These are phyloP conservation scores for Sinotaia quadrata DNA, from an alignment of 2,888 invertebrate species.

Conservation along the genomic window DNA sequence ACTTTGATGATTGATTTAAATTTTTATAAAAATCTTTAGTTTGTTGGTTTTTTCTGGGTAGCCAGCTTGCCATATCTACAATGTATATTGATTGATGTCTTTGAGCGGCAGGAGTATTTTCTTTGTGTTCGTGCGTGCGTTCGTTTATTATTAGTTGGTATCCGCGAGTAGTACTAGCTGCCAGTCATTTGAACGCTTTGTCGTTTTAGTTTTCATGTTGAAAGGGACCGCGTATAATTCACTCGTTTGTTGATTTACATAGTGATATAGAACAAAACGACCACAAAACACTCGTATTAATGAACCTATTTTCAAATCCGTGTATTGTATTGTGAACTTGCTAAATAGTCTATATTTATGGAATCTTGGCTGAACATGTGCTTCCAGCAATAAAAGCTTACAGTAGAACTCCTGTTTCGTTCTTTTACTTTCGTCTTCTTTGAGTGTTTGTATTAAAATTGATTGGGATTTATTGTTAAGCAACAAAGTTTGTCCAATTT, in stretches of 20 bases:
- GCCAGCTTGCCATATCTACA: slow-evolving; percentile 9
- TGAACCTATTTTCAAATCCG: slow-evolving; percentile 14
- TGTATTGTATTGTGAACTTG: slow-evolving; percentile 23
- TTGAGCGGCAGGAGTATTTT: background rate
- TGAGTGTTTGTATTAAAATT: background rate
- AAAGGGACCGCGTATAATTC: slow-evolving; percentile 8
- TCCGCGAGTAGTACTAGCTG: background rate
- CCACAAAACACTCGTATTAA: slow-evolving; percentile 17
- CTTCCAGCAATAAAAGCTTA: slow-evolving; percentile 28
- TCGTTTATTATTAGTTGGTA: slow-evolving; percentile 1
- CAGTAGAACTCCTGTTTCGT: slow-evolving; percentile 5
- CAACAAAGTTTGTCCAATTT: background rate
- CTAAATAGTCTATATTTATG: slow-evolving; percentile 26
- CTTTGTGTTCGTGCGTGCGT: too few species aligned
- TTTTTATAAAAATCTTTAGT: too few species aligned
- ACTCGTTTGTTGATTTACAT: slow-evolving; percentile 1
- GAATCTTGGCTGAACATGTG: slow-evolving; percentile 27
- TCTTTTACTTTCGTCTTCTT: background rate
- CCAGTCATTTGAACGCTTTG: background rate
- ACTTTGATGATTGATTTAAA: too few species aligned
- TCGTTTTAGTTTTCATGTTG: slow-evolving; percentile 5
- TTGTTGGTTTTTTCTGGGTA: too few species aligned
- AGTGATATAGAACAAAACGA: slow-evolving; percentile 22
- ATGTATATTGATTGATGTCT: background rate
- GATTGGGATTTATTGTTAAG: background rate